Conservation (phyloP, 2,113 vertebrate species). For the Catharus minimus region DNA sequence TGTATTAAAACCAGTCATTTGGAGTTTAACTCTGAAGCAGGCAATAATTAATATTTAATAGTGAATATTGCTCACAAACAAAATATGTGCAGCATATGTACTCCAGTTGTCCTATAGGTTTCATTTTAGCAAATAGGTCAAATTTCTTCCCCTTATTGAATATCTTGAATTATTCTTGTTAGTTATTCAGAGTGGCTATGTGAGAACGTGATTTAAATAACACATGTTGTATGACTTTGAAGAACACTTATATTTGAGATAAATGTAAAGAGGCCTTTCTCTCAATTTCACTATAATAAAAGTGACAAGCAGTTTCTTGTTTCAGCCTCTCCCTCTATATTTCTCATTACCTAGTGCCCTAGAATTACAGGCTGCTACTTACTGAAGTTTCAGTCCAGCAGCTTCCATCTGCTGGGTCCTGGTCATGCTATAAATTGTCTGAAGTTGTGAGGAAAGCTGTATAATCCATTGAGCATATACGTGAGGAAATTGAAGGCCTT, state of each 20-base stretch:
- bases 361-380: slow-evolving; percentile 8
- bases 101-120: not conserved
- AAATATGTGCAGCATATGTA: not conserved
- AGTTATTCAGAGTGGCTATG: not conserved
- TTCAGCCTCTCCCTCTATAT: not conserved
- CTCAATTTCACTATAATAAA: not conserved
- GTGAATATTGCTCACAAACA: not conserved
- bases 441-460: slow-evolving; percentile 6
- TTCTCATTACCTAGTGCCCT: not conserved
- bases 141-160: not conserved
- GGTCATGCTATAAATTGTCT: slow-evolving; percentile 3
- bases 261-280: not conserved
- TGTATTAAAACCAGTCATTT: not conserved
- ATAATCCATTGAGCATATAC: slow-evolving; percentile 2
- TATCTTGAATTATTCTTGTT: not conserved
- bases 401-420: not conserved
- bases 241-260: not conserved
- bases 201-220: not conserved
- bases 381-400: not conserved
- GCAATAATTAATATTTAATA: not conserved
- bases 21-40: not conserved
- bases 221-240: not conserved
- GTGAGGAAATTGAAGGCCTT: slow-evolving; percentile 29
- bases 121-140: not conserved
- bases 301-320: not conserved